Base-by-base conservation (phyloP, 2,797 vertebrate genomes). In the Adrianichthys oophorus region DNA sequence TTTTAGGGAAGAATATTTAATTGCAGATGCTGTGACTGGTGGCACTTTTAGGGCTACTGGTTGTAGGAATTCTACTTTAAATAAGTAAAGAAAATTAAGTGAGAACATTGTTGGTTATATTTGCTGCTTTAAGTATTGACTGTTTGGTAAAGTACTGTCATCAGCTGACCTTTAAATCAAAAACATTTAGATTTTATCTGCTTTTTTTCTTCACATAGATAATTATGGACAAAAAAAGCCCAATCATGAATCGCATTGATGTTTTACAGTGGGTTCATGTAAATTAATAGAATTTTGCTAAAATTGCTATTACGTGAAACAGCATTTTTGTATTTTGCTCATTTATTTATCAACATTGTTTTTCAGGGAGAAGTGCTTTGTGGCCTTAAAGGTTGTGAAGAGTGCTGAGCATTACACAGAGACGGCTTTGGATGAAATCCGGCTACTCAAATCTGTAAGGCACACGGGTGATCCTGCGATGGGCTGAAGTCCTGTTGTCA, bases 371-470 rank as follows among this genome's bases (percentile, higher is more conserved):
- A 98, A 94, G 85, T 90, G 93, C 24, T 99, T 98, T 76, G 97
- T 99, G 86, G 98, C 98, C 41, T 98, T 99, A 95, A 99, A 99
- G 87, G 97, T 99, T 79, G 96, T 99, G 72, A 99, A 99, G 89
- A 99, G 98, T 81, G 98, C 98, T 15, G 96, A 99, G 70, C 97
- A 99, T 89, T 99, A 99, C 82, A 99, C 98, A 0, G 97, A 99
- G 86, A 99, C 98, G 0, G 98, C 98, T 0, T 76, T 98, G 79
- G 98, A 99, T 85, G 98, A 99, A 87, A 99, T 99, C 82, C 96
- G 95, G 70, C 86, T 99, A 78, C 92, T 99, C 40, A 94, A 94
- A 87, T 93, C 95, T 41, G 97, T 99, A 88, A 96, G 93, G 82
- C 57, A 17, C 50, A 19, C 3, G 1, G 32, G 1, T 37, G 32